Evolutionary conservation across 2,888 invertebrate species (phyloP), one percentile per base, ranked within the genome.

Genomic region (Lepidonotus clava): DNA sequence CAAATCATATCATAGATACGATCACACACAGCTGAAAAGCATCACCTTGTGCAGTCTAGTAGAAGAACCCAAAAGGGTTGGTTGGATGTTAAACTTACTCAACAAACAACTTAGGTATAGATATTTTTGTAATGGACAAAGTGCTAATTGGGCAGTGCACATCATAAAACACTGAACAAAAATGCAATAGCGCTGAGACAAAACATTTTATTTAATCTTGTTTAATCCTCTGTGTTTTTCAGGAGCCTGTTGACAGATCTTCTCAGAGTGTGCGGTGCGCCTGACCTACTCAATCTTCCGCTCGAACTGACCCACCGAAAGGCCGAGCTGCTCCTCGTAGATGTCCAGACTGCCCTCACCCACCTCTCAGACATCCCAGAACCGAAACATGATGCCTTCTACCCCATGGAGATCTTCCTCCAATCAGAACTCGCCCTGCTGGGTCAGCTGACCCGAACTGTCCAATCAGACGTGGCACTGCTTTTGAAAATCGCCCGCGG

Each of bases 331-430:
- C 36, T 88, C 32, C 86, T 88, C 6, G 61, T 83, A 21, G 86
- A 85, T 11, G 36, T 88, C 32, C 40, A 24, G 14, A 40, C 2
- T 14, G 34, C 51, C 14, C 76, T 88, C 14, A 32, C 71, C 21
- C 77, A 67, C 4, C 66, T 88, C 8, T 91, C 92, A 6, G 77
- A 84, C 21, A 89, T 92, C 34, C 92, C 92, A 21, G 90, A 90
- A 28, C 90, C 91, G 2, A 90, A 90, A 56, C 87, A 88, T 56
- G 90, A 92, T 83, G 91, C 92, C 86, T 91, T 92, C 76, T 90
- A 92, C 88, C 92, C 92, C 1, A 87, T 92, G 53, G 92, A 93
- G 38, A 85, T 90, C 0, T 92, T 92, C 90, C 87, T 92, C 36
- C 91, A 92, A 84, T 91, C 90, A 32, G 92, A 93, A 88, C 90